phyloP scores from a whole-genome alignment of 1,140 invertebrate genomes.

The Sarcophaga peregrina region DNA sequence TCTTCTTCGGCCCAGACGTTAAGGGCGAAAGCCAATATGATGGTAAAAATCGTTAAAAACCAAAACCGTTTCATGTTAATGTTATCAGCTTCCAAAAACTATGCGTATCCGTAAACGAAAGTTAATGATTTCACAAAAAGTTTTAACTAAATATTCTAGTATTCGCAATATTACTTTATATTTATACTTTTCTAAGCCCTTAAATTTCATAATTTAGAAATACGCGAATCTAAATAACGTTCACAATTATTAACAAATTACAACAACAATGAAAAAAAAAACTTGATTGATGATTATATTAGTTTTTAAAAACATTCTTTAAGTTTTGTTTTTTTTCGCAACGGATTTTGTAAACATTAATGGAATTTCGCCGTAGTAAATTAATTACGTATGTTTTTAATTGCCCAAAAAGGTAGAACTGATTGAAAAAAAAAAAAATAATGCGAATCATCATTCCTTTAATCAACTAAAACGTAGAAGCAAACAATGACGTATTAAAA shows the following conservation, averaged over 20 bases:
- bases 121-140: too few relatives aligned
- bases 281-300: slow-evolving; percentile 27
- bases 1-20: background rate
- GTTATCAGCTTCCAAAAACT: background rate
- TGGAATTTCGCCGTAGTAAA: background rate
- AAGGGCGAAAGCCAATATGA: background rate
- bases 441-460: too few relatives aligned
- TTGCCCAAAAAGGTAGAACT: background rate
- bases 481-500: too few relatives aligned
- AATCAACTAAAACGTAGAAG: too few relatives aligned
- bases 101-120: background rate
- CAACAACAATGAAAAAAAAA: background rate
- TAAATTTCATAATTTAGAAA: too few relatives aligned
- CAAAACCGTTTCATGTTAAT: background rate
- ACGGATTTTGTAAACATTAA: background rate
- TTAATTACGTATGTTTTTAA: too few relatives aligned
- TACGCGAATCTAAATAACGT: background rate
- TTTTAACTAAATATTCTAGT: background rate
- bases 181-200: background rate
- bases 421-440: background rate
- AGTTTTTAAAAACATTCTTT: background rate
- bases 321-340: background rate
- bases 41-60: background rate
- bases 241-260: background rate
- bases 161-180: background rate